A percentile compares a stretch with the other conserved stretches of the same genome.
Evolutionary conservation across 1,140 invertebrate species (phyloP).

Genomic region (Sinonovacula constricta): DNA sequence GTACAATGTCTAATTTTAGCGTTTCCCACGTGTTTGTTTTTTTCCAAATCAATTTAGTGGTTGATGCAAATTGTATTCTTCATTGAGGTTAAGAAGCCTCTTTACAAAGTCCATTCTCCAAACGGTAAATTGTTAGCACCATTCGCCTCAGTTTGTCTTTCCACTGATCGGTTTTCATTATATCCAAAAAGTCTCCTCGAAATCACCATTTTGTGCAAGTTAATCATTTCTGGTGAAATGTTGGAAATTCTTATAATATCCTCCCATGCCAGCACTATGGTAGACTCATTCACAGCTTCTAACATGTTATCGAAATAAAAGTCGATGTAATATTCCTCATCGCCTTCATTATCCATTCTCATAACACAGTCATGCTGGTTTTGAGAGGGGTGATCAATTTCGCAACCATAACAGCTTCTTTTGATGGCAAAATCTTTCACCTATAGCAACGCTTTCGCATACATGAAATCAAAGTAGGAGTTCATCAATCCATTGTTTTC

Average conservation of each 20-base stretch:
- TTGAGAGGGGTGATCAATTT: constrained; percentile 28
- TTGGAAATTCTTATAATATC: constrained; percentile 7
- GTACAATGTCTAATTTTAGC: too few species aligned
- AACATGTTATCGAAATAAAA: too few species aligned
- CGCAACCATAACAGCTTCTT: constrained; percentile 33
- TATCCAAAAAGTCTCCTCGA: constrained; percentile 21
- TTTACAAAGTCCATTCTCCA: too few species aligned
- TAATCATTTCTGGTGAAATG: not conserved
- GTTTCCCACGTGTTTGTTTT: too few species aligned
- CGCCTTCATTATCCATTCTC: too few species aligned
- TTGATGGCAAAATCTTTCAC: constrained; percentile 16
- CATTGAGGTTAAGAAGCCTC: too few species aligned
- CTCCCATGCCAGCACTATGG: constrained; percentile 18
- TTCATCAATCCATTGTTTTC: constrained; percentile 41
- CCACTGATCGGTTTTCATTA: constrained; percentile 34
- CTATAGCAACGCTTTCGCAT: constrained; percentile 15
- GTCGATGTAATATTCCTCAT: too few species aligned
- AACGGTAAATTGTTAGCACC: too few species aligned
- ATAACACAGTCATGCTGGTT: constrained; percentile 18
- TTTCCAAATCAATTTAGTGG: too few species aligned
- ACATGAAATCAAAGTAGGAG: constrained; percentile 35
- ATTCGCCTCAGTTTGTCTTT: too few species aligned
- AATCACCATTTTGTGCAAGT: too few species aligned
- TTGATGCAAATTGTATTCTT: too few species aligned
- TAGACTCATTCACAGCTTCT: constrained; percentile 10